Evolutionary conservation across 1,140 invertebrate genomes (phyloP).

Genomic region (Zophobas morio): DNA sequence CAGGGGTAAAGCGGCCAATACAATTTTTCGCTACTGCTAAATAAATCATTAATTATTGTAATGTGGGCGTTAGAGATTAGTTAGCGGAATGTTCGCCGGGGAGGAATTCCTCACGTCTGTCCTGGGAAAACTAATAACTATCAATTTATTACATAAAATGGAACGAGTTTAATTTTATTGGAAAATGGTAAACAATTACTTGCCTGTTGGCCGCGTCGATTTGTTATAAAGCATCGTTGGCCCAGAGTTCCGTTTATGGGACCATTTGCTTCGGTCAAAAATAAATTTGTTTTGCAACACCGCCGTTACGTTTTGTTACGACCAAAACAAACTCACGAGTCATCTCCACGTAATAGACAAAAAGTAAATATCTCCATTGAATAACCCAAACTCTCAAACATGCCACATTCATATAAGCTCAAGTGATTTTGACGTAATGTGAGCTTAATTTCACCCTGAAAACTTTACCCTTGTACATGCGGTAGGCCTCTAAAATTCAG

Average conservation of each 20-base stretch:
- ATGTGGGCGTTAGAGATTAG: conserved; percentile 39
- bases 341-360: conserved; percentile 21
- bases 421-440: conserved; percentile 46
- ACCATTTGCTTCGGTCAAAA: neutral
- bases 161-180: conserved; percentile 35
- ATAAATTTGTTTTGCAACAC: neutral
- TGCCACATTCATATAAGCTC: conserved; percentile 36
- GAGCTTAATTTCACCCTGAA: conserved; percentile 38
- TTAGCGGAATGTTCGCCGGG: conserved; percentile 28
- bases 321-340: neutral
- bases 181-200: conserved; percentile 38
- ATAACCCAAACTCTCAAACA: conserved; percentile 38
- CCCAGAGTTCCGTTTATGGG: neutral
- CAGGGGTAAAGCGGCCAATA: neutral
- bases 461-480: conserved; percentile 44
- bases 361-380: conserved; percentile 35
- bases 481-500: conserved; percentile 48
- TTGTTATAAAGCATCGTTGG: neutral
- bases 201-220: neutral
- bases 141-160: conserved; percentile 42
- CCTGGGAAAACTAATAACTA: conserved; percentile 36
- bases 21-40: conserved; percentile 16
- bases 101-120: conserved; percentile 37
- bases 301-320: neutral
- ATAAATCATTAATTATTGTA: conserved; percentile 42